These are phyloP conservation scores for Loripinus fragilis DNA, from an alignment of 2,888 invertebrate species.

Conservation along the genomic window DNA sequence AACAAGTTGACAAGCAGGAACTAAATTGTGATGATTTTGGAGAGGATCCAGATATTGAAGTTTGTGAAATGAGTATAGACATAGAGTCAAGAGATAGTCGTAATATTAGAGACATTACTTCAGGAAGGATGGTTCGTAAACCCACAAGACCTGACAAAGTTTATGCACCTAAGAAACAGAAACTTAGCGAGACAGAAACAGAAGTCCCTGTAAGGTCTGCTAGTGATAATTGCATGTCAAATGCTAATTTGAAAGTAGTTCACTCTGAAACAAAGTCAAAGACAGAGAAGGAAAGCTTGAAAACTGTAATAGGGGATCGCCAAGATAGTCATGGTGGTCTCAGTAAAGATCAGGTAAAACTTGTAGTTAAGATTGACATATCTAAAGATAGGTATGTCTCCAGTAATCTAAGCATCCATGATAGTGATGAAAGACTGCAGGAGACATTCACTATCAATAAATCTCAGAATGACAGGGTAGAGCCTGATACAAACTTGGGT, in stretches of 20 bases:
- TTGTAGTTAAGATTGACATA: background rate
- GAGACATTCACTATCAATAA: no score
- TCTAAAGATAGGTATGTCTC: no score
- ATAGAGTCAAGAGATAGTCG: background rate
- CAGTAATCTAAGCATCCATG: background rate
- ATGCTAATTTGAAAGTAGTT: no score
- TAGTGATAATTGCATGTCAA: no score
- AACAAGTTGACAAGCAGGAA: no score
- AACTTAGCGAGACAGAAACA: background rate
- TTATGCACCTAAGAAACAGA: background rate
- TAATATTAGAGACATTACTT: background rate
- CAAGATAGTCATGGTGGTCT: background rate
- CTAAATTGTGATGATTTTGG: no score
- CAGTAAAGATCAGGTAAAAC: background rate
- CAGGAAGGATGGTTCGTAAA: no score
- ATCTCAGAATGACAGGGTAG: no score
- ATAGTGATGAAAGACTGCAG: no score
- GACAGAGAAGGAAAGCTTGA: background rate
- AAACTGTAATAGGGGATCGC: background rate
- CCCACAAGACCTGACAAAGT: background rate
- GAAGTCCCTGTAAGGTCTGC: background rate
- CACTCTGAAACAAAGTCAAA: no score
- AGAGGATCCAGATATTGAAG: background rate
- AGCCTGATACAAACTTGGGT: no score
- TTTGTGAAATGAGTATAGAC: background rate